Base-by-base conservation (phyloP, 53 echinoderm and acorn worm genomes). In the Zoroaster sp. region DNA sequence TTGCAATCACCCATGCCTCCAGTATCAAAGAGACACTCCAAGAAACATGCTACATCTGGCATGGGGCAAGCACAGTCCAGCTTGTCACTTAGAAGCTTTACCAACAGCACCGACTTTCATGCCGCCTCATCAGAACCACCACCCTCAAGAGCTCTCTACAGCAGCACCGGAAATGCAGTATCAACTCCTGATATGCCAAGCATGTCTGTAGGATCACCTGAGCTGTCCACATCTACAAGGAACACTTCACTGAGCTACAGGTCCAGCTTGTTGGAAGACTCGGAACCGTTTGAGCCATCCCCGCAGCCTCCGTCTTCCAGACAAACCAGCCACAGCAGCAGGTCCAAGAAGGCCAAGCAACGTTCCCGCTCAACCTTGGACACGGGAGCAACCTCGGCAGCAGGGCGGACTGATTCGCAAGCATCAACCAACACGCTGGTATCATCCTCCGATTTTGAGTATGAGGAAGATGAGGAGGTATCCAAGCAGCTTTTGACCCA, bases 371-470 rank as follows among this genome's bases (percentile, higher is more conserved):
- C 70, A 20, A 83, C 45, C 47, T 17, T 69, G 8, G 70, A 85
- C 3, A 32, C 92, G 33, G 69, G 85, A 45, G 85, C 82, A 18
- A 75, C 89, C 18, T 63, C 92, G 17, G 39, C 83, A 5, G 68
- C 76, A 3, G 45, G 21, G 11, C 88, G 83, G 37, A 88, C 92
- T 4, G 85, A 88, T 51, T 92, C 92, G 2, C 76, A 76, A 76
- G 91, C 91, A 21, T 91, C 91, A 31, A 46, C 88, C 63, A 83
- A 92, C 83, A 92, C 92, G 1, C 21, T 89, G 47, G 89, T 92
- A 5, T 88, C 88, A 17, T 92, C 92, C 5, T 92, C 92, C 2
- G 92, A 92, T 46, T 92, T 92, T 83, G 92, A 92, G 52, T 92
- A 92, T 39, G 92, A 92, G 45, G 73, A 92, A 12, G 77, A 92